Evolutionary conservation across 2,888 invertebrate genomes (phyloP), one percentile per base, ranked within the genome.

Genomic region (Caenorhabditis sp.): DNA sequence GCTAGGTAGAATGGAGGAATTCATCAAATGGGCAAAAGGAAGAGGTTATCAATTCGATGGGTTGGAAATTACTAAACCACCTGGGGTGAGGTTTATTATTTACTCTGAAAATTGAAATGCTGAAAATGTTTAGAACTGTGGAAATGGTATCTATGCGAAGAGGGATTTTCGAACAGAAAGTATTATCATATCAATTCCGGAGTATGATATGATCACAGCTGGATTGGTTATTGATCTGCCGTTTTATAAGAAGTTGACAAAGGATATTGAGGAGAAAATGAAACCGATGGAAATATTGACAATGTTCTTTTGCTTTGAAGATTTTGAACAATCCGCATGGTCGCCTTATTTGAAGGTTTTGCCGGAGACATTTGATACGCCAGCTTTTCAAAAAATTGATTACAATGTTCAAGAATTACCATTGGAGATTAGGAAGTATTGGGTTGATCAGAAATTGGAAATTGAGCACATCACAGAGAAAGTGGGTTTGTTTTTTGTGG

Each of bases 271-370:
- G 79, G 62, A 67, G 20, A 62, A 63, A n/a, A 62, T 80, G 58
- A 81, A 75, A 3, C 82, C 85, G 8, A 79, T 82, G 65, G 83
- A 84, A 49, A 67, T 83, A 31, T 73, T 86, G 27, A 80, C 79
- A 21, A 61, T 85, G 59, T 84, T 86, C 59, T 80, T 86, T 62
- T 73, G 67, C 25, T 57, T 78, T 49, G 86, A 86, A 43, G 63
- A 76, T 25, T 49, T 69, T 1, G 67, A 69, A 14, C 25, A 69
- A 17, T 79, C 83, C 0, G 68, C 74, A 58, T 87, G 79, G 77
- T 64, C 70, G 3, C 84, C 85, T 1, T 87, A 86, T 67, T 54
- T 87, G 17, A 70, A 65, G 56, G 73, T 84, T 21, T 61, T 87
- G 38, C 87, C 86, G 0, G 63, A 70, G 57, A 61, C 67, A 12